Evolutionary conservation across 2,113 vertebrate species (phyloP), one percentile per base, ranked within the genome.

Genomic region (Antechinus flavipes): DNA sequence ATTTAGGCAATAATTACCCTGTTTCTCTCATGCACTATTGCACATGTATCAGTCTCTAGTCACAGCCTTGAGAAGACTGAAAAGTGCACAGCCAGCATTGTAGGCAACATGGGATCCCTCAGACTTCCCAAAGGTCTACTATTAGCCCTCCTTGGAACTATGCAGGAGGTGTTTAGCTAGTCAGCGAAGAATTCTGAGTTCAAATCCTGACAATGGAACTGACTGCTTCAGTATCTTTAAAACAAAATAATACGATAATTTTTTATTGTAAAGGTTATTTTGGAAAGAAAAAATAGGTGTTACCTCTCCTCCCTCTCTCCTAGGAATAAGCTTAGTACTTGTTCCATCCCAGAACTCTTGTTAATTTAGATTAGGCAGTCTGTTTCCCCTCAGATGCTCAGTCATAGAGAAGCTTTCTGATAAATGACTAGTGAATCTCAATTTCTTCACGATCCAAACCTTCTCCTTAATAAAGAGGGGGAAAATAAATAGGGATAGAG

Each of bases 271-370:
- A 84, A 42, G n/a, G 16, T 84, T 58, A 55, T 91, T 91, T 89
- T 89, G 49, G 54, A 50, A 55, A 91, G 11, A 8, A 35, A 7
- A 61, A 93, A 50, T 25, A 54, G 89, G 52, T 14, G 23, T 58
- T 16, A 90, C 56, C 50, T 9, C 50, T 11, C 50, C 7, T 49
- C 5, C 49, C 49, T 49, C 53, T n/a, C 93, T 92, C 94, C 94
- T 89, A 93, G 61, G 2, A 11, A 90, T 91, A 91, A 92, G 90
- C 53, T 35, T 0, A 0, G 54, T 1, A 1, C 61, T 92, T 97
- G 68, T 95, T 97, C 93, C 76, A 90, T 54, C 49, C 52, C 46
- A 11, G 91, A 93, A 90, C 25, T 96, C 93, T 94, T 25, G 94
- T 2, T 93, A 22, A 56, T 76, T 94, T 46, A 27, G 91, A 35